A percentile compares a stretch with the other conserved stretches of the same genome.
These are phyloP conservation scores for Cyprinella venusta DNA, from an alignment of 2,797 vertebrate species.

Conservation along the genomic window DNA sequence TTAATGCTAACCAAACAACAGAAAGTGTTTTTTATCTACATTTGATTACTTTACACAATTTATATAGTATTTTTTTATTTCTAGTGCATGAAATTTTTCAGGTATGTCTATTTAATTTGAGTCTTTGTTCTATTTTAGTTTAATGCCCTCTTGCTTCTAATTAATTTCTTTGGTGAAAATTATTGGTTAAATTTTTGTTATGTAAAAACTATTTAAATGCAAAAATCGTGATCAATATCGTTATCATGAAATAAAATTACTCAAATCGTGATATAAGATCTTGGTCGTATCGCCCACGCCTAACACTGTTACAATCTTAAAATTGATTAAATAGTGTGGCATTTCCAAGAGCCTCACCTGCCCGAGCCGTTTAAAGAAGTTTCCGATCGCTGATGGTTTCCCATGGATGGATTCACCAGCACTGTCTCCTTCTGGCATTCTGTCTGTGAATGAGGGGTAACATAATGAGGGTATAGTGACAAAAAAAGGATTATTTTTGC, in stretches of 20 bases:
- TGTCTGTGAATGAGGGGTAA: constrained; percentile 68
- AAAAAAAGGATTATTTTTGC: neutral
- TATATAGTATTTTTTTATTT: neutral
- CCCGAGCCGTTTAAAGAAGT: constrained; percentile 92
- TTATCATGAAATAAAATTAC: neutral
- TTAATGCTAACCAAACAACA: no score
- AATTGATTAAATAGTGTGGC: neutral
- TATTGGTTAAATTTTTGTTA: neutral
- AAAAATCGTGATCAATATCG: neutral
- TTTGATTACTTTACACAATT: neutral
- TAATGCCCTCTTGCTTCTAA: neutral
- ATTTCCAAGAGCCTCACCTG: constrained; percentile 81
- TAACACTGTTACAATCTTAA: neutral
- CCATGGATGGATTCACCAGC: constrained; percentile 95
- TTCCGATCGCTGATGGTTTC: constrained; percentile 88
- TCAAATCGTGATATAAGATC: neutral
- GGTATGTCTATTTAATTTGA: no score
- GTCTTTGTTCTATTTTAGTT: neutral
- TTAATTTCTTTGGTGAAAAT: neutral
- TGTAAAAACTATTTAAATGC: neutral
- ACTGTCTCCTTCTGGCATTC: constrained; percentile 99
- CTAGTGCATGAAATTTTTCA: no score
- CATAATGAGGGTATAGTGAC: neutral
- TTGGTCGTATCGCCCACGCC: neutral
- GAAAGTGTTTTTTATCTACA: no score